Conservation (phyloP, 1,140 invertebrate species). For the Saxidomus purpurata region DNA sequence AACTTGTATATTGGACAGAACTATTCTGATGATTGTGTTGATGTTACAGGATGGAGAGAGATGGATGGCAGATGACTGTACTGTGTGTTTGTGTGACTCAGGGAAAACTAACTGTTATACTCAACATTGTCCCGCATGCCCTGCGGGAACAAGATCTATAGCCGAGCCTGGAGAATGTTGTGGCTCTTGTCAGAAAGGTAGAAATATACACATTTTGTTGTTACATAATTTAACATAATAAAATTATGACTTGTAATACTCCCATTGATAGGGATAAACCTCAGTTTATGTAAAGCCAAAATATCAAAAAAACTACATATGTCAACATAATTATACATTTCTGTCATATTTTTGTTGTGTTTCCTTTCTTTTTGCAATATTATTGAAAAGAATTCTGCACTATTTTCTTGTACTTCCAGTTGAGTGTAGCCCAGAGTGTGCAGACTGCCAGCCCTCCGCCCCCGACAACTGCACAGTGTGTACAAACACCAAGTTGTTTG, state of each 20-base stretch:
- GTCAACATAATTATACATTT: too few species aligned
- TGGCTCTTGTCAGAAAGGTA: slow-evolving; percentile 54
- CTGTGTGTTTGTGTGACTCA: slow-evolving; percentile 72
- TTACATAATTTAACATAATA: not conserved
- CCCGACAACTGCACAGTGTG: slow-evolving; percentile 62
- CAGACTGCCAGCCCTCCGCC: slow-evolving; percentile 20
- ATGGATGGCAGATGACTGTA: slow-evolving; percentile 81
- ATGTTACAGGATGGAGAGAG: slow-evolving; percentile 78
- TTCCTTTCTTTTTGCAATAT: too few species aligned
- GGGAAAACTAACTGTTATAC: slow-evolving; percentile 42
- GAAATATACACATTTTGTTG: not conserved
- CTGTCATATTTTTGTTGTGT: too few species aligned
- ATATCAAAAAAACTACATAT: too few species aligned
- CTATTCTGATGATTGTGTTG: too few species aligned
- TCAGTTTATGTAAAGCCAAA: too few species aligned
- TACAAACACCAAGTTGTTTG: slow-evolving; percentile 50
- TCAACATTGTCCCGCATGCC: slow-evolving; percentile 51
- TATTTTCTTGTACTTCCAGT: too few species aligned
- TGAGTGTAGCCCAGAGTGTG: slow-evolving; percentile 51
- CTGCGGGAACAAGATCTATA: not conserved
- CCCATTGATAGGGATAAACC: too few species aligned
- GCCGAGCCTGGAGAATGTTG: slow-evolving; percentile 54
- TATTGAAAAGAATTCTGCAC: too few species aligned
- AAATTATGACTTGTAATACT: too few species aligned
- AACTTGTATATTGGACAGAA: too few species aligned